Percentiles rank a stretch among this genome's conserved stretches.
Evolutionary conservation across 2,888 invertebrate species (phyloP).

Genomic region (Noctua comes): DNA sequence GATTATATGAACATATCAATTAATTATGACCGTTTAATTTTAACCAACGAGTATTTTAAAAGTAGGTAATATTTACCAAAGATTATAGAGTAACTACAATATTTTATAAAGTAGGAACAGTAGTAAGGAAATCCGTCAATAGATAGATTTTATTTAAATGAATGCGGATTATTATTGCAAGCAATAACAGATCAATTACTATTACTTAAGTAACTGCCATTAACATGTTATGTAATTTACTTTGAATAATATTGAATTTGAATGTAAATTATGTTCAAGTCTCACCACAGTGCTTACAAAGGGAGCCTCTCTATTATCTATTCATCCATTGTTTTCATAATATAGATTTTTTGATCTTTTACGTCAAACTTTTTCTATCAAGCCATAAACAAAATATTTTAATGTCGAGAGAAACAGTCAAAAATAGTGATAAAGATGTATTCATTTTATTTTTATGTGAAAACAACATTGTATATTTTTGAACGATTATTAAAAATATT

Average conservation of each 20-base stretch:
- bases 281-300: background rate
- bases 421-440: background rate
- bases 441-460: background rate
- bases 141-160: conserved; percentile 23
- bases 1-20: conserved; percentile 9
- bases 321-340: background rate
- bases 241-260: conserved; percentile 21
- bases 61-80: background rate
- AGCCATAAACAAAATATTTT: background rate
- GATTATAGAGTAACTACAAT: background rate
- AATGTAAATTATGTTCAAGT: background rate
- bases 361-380: background rate
- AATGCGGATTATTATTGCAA: conserved; percentile 13
- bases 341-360: background rate
- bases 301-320: background rate
- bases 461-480: background rate
- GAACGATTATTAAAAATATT: background rate
- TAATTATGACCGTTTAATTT: conserved; percentile 9
- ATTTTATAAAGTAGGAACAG: background rate
- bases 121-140: conserved; percentile 18
- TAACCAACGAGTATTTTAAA: background rate
- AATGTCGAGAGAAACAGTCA: background rate
- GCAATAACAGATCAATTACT: conserved; percentile 17
- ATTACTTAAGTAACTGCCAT: conserved; percentile 15
- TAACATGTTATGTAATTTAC: conserved; percentile 19